Conservation (phyloP, 30 jellyfish, hydroid and myxozoan species). For the Turritopsis rubra region DNA sequence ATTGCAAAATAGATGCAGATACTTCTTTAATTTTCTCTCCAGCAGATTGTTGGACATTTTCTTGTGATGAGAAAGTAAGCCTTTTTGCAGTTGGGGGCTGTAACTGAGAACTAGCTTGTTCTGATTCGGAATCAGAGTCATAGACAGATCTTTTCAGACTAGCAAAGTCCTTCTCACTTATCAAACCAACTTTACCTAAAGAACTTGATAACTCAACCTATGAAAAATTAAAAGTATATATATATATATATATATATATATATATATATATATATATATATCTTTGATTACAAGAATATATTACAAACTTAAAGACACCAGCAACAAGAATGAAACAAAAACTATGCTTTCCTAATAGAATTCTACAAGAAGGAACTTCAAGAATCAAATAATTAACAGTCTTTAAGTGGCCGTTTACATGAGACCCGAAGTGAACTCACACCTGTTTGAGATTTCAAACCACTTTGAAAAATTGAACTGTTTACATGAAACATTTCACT, state of each 20-base stretch:
- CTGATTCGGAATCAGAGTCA: constrained; percentile 30
- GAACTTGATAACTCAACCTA: constrained; percentile 83
- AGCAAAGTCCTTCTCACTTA: constrained; percentile 62
- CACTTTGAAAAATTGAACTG: too few relatives aligned
- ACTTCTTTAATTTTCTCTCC: constrained; percentile 35
- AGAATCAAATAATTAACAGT: too few relatives aligned
- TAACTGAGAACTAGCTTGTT: not conserved
- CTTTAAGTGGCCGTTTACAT: too few relatives aligned
- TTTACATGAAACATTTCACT: too few relatives aligned
- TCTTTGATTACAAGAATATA: not conserved
- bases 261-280: too few relatives aligned
- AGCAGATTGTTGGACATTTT: constrained; percentile 15
- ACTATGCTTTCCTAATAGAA: too few relatives aligned
- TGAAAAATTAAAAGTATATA: not conserved
- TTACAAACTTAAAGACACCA: not conserved
- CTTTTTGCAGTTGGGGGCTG: constrained; percentile 46
- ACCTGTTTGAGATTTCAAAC: too few relatives aligned
- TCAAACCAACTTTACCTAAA: constrained; percentile 64
- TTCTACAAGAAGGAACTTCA: too few relatives aligned
- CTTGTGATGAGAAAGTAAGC: constrained; percentile 49
- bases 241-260: too few relatives aligned
- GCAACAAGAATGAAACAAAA: too few relatives aligned
- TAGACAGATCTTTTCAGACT: constrained; percentile 51
- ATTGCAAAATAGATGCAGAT: constrained; percentile 40
- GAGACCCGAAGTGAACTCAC: too few relatives aligned